Evolutionary conservation across 2,888 invertebrate species (phyloP), one percentile per base, ranked within the genome.

Genomic region (Eupithecia insigniata): DNA sequence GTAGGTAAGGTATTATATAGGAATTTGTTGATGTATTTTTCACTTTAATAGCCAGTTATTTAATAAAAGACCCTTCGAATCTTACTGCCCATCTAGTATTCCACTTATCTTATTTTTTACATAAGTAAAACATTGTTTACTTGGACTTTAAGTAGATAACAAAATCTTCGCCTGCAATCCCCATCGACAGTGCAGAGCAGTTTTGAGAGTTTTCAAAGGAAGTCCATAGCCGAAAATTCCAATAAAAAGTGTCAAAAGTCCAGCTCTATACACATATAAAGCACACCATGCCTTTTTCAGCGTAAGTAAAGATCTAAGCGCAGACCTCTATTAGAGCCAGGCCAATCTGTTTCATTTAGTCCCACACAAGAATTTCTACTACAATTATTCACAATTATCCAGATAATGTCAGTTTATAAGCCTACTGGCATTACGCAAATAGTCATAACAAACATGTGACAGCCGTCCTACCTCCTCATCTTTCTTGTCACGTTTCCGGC

Each of bases 401-500:
- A n/a, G n/a, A 30, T 32, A 22, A 32, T 62, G 18, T 28, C 60
- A 30, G 30, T 60, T 32, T n/a, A 34, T 34, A 30, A 34, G n/a
- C 12, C 32, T 62, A n/a, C 61, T 61, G 18, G 1, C 12, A 64
- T 34, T 22, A 34, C 26, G 64, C 64, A 69, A 74, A 71, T 39
- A 32, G 46, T 43, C 65, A 69, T 69, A 74, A 74, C 74, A 74
- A 69, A 69, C 69, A 70, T 71, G 34, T 66, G 71, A 71, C 71
- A 74, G 66, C 58, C 46, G 61, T 51, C 51, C 28, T 30, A 34
- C 39, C 46, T 36, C 66, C 69, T 68, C 43, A 78, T 75, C 76
- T 91, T 92, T 90, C 91, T 72, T 72, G 86, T 89, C 92, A 92
- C 92, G 92, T 90, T 75, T 70, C 74, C 77, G 79, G 83, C 84